Evolutionary conservation across 2,797 vertebrate species (phyloP).

Genomic region (Petrocephalus sullivani): DNA sequence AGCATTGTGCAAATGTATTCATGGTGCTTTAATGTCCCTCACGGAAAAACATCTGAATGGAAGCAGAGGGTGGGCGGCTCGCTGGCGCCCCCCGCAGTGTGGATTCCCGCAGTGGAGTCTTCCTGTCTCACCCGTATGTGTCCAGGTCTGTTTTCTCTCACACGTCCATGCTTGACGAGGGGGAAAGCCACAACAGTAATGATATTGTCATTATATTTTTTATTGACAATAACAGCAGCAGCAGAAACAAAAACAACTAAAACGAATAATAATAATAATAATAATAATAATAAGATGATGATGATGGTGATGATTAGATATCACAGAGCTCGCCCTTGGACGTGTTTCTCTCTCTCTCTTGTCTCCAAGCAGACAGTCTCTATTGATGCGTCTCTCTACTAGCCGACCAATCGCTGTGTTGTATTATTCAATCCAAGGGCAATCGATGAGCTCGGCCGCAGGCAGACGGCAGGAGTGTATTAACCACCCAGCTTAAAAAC

Average conservation of each 20-base stretch:
- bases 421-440: background rate
- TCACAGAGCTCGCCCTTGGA: background rate
- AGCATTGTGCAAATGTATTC: background rate
- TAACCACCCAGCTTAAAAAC: background rate
- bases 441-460: background rate
- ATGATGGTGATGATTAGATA: background rate
- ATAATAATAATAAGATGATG: background rate
- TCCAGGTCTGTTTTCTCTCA: background rate
- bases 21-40: background rate
- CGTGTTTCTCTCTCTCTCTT: background rate
- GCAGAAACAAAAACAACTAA: background rate
- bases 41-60: background rate
- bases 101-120: background rate
- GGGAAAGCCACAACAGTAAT: background rate
- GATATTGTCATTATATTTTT: background rate
- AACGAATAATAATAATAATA: background rate
- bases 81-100: background rate
- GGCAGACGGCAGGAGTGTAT: background rate
- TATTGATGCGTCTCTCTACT: background rate
- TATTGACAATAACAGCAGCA: background rate
- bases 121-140: background rate
- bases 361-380: background rate
- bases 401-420: background rate
- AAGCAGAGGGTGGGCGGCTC: background rate
- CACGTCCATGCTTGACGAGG: background rate